Evolutionary conservation across 2,888 invertebrate species (phyloP).

Genomic region (Amiota mariae): DNA sequence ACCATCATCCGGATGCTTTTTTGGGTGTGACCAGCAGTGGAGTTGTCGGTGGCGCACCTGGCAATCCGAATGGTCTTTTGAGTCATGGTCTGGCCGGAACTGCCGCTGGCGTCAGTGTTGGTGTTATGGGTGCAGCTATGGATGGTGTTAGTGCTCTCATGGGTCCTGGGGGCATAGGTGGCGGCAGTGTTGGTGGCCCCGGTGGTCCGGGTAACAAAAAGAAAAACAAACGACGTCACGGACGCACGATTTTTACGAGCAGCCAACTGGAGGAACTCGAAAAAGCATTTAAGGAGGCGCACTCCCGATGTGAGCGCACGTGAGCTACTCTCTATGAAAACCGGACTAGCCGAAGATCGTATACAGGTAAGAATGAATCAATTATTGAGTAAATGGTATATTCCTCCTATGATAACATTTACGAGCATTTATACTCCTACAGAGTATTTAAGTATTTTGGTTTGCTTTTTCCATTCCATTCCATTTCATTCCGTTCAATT

Average conservation of each 20-base stretch:
- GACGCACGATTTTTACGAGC: constrained; percentile 98
- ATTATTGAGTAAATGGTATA: no score
- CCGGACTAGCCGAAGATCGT: constrained; percentile 92
- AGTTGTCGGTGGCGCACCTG: constrained; percentile 37
- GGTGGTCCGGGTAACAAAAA: constrained; percentile 78
- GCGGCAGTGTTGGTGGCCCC: constrained; percentile 54
- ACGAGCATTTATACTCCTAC: no score
- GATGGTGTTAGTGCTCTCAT: constrained; percentile 57
- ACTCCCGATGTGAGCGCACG: constrained; percentile 98
- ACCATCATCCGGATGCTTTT: constrained; percentile 59
- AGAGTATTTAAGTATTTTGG: no score
- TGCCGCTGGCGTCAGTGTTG: constrained; percentile 41
- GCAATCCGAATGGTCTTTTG: constrained; percentile 53
- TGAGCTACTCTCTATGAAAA: constrained; percentile 92
- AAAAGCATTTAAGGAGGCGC: constrained; percentile 99
- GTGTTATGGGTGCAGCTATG: constrained; percentile 43
- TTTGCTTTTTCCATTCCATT: no score
- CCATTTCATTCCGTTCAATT: no score
- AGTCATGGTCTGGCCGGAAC: constrained; percentile 43
- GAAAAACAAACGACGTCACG: constrained; percentile 94
- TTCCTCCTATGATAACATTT: no score
- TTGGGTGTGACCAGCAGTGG: constrained; percentile 44
- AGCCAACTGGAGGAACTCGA: constrained; percentile 99
- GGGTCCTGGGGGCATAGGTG: constrained; percentile 48
- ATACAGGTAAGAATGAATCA: constrained; percentile 84